phyloP scores from a whole-genome alignment of 2,113 vertebrate species.

The Pomatorhinus ruficollis region DNA sequence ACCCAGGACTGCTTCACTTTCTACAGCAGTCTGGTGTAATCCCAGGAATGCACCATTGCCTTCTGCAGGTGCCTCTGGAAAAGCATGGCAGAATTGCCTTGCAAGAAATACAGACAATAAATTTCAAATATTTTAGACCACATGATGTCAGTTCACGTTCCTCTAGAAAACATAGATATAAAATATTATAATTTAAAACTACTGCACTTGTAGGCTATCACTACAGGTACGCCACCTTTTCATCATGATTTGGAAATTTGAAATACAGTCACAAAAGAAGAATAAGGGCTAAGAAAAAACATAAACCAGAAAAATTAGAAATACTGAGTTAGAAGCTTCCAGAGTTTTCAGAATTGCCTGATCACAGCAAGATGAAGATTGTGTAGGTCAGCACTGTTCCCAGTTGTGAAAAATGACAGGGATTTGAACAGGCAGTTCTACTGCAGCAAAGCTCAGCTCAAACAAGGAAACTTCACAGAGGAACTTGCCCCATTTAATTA shows the following conservation, averaged over 20 bases:
- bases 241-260: not conserved
- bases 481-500: not conserved
- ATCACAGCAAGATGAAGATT: not conserved
- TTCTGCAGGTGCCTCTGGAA: not conserved
- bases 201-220: not conserved
- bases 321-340: not conserved
- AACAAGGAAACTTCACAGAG: not conserved
- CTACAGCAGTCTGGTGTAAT: not conserved
- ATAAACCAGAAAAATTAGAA: not conserved
- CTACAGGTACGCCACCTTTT: fast-evolving
- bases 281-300: not conserved
- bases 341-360: not conserved
- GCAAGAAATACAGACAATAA: not conserved
- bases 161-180: not conserved
- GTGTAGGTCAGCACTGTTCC: not conserved
- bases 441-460: not conserved
- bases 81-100: not conserved
- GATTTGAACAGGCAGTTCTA: not conserved
- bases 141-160: not conserved
- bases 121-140: not conserved
- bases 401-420: not conserved
- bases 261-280: not conserved
- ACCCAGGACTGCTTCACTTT: not conserved
- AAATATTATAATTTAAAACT: not conserved
- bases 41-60: not conserved